Conservation (phyloP, 2,797 vertebrate genomes). For the Bovichtus variegatus region DNA sequence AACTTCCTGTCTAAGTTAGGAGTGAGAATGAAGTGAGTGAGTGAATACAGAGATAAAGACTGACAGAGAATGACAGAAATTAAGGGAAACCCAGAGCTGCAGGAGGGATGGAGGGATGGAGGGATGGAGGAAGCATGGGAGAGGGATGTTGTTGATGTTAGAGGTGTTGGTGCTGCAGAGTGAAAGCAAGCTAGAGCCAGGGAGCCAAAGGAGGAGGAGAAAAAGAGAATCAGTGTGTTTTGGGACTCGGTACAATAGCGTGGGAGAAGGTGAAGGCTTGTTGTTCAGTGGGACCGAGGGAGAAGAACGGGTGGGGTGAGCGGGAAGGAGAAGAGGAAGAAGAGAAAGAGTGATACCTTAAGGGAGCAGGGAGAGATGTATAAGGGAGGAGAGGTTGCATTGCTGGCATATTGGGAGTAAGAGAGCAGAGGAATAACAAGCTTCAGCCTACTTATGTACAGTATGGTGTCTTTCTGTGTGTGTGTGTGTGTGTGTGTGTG, state of each 20-base stretch:
- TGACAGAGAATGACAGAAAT: constrained; percentile 17
- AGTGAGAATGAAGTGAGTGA: constrained; percentile 10
- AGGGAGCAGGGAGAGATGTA: constrained; percentile 54
- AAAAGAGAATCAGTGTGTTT: constrained; percentile 55
- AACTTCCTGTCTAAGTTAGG: not conserved
- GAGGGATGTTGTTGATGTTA: constrained; percentile 56
- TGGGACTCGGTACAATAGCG: constrained; percentile 69
- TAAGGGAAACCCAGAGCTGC: constrained; percentile 33
- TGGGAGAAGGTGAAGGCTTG: constrained; percentile 77
- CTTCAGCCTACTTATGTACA: constrained; percentile 69
- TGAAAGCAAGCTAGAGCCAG: constrained; percentile 44
- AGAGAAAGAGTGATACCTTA: constrained; percentile 60
- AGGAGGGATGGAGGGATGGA: too few relatives aligned
- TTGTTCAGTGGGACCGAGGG: constrained; percentile 74
- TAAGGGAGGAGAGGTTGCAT: constrained; percentile 70
- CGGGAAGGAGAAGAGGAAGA: constrained; percentile 13
- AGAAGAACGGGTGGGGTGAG: constrained; percentile 41
- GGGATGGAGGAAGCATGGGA: constrained; percentile 40
- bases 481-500: constrained; percentile 26
- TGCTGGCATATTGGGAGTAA: constrained; percentile 68
- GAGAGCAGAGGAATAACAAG: constrained; percentile 75
- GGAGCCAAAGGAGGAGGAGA: constrained; percentile 48
- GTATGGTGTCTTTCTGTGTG: constrained; percentile 14
- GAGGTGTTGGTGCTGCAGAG: constrained; percentile 61
- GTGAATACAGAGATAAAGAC: not conserved